These are phyloP conservation scores for Nemotelus nigrinus DNA, from an alignment of 2,888 invertebrate species.

Conservation along the genomic window DNA sequence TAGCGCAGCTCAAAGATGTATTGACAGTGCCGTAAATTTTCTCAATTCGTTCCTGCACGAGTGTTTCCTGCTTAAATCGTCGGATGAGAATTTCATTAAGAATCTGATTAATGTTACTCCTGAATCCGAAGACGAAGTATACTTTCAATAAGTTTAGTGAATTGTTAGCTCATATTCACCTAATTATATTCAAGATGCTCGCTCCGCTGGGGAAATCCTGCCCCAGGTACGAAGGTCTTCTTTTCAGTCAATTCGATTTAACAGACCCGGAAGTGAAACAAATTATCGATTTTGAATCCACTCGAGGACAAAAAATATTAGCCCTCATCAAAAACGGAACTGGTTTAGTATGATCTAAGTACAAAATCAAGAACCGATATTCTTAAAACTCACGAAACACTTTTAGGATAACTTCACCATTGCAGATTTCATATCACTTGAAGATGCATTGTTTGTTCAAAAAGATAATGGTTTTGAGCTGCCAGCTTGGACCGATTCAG, in stretches of 20 bases:
- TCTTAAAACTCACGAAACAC: too few relatives aligned
- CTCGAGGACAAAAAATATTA: not conserved
- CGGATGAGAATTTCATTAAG: not conserved
- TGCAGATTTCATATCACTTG: not conserved
- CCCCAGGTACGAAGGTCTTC: not conserved
- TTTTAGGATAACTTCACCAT: not conserved
- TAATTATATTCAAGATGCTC: not conserved
- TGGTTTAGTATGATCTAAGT: not conserved
- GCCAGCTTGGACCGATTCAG: constrained; percentile 75
- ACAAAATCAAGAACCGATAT: too few relatives aligned
- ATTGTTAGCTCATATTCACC: not conserved
- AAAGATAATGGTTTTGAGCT: constrained; percentile 70
- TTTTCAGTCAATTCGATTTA: not conserved
- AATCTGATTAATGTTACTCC: not conserved
- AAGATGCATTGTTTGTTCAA: constrained; percentile 71
- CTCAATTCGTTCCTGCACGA: constrained; percentile 1
- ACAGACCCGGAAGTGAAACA: constrained; percentile 8
- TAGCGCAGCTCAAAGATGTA: constrained; percentile 7
- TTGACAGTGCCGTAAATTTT: constrained; percentile 20
- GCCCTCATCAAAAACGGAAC: not conserved
- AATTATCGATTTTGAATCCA: not conserved
- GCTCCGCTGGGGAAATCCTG: not conserved
- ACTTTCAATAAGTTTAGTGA: too few relatives aligned
- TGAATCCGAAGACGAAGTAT: not conserved
- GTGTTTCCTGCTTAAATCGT: too few relatives aligned